Base-by-base conservation (phyloP, 2,113 vertebrate genomes). In the Nothobranchius kuhntae region DNA sequence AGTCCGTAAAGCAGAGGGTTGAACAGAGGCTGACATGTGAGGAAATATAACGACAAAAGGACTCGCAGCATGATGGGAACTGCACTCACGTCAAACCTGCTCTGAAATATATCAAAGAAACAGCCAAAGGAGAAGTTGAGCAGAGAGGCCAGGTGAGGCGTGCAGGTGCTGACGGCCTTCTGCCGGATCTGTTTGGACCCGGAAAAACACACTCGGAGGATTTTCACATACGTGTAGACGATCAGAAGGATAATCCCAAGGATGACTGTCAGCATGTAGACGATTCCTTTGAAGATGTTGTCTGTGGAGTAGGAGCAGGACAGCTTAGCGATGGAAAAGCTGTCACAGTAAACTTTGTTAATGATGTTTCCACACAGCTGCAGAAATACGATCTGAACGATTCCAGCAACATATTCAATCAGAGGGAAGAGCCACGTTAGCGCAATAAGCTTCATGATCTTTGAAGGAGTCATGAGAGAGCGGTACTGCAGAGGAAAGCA, bases 1-100 rank as follows among this genome's bases (percentile, higher is more conserved):
- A 90, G 67, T 1, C 89, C 87, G 11, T 87, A 89, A 17, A 90
- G 64, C 3, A 90, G 12, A 6, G 87, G 88, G 50, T 75, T 91
- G 21, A 21, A 21, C 21, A 21, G 21, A 21, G 21, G 21, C 21
- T 21, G 21, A 21, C 21, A 21, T 21, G 55, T 77, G 0, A 83
- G 14, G 4, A 73, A 89, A 38, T 89, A 89, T 3, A 86, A 7
- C 0, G 90, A 91, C 1, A 89, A 36, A 1, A 86, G 35, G 0
- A 86, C 63, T 0, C 35, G 42, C 3, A 87, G 1, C 1, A 53
- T 0, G 9, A 0, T 21, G 0, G 79, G 82, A 0, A 82, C 66
- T 8, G 4, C 0, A 11, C 42, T 47, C 61, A 85, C 64, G 13
- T 80, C 9, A 1, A 90, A 85, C 13, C 89, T 83, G 65, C 71